Evolutionary conservation across 2,113 vertebrate species (phyloP), one percentile per base, ranked within the genome.

Genomic region (Neofelis nebulosa): DNA sequence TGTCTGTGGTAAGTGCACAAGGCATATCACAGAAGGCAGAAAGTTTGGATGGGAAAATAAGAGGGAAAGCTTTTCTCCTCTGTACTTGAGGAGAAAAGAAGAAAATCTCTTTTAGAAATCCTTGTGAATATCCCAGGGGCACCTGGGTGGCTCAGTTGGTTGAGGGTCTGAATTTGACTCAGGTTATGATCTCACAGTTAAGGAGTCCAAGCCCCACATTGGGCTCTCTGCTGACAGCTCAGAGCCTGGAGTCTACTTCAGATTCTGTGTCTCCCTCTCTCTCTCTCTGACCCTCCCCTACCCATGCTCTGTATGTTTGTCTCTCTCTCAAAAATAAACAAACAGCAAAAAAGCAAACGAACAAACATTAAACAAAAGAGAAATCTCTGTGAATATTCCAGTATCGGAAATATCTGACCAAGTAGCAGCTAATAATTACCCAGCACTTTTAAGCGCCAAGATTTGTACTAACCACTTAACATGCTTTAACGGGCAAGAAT

Each of bases 1-100:
- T 92, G 33, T 97, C 91, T 96, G 76, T 93, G 66, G 66, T 86
- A 45, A 92, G 87, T 41, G 5, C 48, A 48, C 18, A 68, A 25
- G 41, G 27, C 74, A 71, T 82, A 65, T 66, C 90, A 23, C 0
- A 55, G 41, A 81, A 89, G 65, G 33, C 36, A 80, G 48, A 73
- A 85, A 57, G 65, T 63, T 48, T 76, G 55, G 61, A 78, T 82
- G 57, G 50, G 36, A 16, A 94, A 93, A 41, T 11, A n/a, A 69
- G 21, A 74, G 65, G 19, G 21, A 48, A 38, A 27, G 2, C 63
- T 31, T 76, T 45, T 45, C 23, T 63, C 23, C 9, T n/a, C 12
- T 7, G 63, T 10, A 52, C 4, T 94, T 69, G 74, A 38, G 21
- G 25, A 23, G 38, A 45, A 76, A 91, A 89, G 21, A 61, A 41